These are phyloP conservation scores for Subanguina moxae DNA, from an alignment of 1,140 invertebrate genomes.

Conservation along the genomic window DNA sequence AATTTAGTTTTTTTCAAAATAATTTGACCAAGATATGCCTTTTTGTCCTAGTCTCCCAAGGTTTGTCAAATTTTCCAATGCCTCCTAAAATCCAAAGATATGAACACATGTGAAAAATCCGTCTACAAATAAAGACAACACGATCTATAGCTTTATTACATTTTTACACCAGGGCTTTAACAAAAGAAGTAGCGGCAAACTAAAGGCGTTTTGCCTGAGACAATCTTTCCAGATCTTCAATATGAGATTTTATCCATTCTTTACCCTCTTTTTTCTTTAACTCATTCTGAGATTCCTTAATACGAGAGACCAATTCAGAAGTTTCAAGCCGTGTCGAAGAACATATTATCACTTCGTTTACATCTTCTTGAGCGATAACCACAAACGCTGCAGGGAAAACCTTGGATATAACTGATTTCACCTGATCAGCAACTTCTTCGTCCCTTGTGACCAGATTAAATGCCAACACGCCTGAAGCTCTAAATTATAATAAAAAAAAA, in stretches of 20 bases:
- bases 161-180: no score
- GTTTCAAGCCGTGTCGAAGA: neutral
- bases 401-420: conserved; percentile 23
- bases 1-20: no score
- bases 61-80: no score
- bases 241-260: conserved; percentile 8
- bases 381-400: conserved; percentile 32
- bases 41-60: no score
- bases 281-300: neutral
- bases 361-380: conserved; percentile 29
- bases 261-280: neutral
- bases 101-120: no score
- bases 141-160: no score
- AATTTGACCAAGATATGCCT: no score
- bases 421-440: conserved; percentile 22
- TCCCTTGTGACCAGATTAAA: conserved; percentile 49
- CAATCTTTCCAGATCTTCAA: conserved; percentile 5
- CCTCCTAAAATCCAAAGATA: no score
- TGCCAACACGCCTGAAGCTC: conserved; percentile 37
- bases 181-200: neutral
- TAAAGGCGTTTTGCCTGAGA: neutral
- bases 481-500: conserved; percentile 1
- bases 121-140: no score
- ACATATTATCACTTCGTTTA: conserved; percentile 47
- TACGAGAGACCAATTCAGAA: no score